Conservation (phyloP, 2,797 vertebrate species). For the Urophycis tenuis region DNA sequence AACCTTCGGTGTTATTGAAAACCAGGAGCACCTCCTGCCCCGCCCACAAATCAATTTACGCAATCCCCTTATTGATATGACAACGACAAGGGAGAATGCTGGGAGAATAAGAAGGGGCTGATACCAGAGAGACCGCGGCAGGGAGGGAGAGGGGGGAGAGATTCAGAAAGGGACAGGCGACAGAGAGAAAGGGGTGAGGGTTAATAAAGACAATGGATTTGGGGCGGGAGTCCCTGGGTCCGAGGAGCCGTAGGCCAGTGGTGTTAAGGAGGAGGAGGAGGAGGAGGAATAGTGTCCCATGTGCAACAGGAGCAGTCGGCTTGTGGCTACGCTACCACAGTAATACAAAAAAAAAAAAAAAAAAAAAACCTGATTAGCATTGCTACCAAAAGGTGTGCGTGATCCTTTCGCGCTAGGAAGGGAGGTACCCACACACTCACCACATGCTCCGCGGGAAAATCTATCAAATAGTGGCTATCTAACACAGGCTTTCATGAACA, state of each 20-base stretch:
- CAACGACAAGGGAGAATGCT: not conserved
- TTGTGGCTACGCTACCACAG: not conserved
- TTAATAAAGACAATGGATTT: slow-evolving; percentile 1
- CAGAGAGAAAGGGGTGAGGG: not conserved
- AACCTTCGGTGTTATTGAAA: not conserved
- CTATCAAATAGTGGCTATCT: not conserved
- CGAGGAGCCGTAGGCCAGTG: not conserved
- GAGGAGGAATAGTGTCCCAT: not conserved
- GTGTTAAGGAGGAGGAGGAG: not conserved
- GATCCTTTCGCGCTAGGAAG: not conserved
- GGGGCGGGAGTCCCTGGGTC: not conserved
- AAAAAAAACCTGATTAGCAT: not conserved
- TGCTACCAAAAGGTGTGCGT: not conserved
- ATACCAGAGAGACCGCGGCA: not conserved
- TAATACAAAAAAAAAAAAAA: not conserved
- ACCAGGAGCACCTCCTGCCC: not conserved
- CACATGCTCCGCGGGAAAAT: not conserved
- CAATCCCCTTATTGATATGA: slow-evolving; percentile 1
- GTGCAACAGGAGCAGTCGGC: not conserved
- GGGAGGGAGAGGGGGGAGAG: not conserved
- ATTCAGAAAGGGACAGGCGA: not conserved
- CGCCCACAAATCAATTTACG: not conserved
- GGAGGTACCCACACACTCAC: not conserved
- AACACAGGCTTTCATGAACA: not conserved
- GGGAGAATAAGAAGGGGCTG: not conserved